Percentiles rank a stretch among this genome's conserved stretches.
Evolutionary conservation across 2,888 invertebrate species (phyloP).

Genomic region (Drosophila tanythrix): DNA sequence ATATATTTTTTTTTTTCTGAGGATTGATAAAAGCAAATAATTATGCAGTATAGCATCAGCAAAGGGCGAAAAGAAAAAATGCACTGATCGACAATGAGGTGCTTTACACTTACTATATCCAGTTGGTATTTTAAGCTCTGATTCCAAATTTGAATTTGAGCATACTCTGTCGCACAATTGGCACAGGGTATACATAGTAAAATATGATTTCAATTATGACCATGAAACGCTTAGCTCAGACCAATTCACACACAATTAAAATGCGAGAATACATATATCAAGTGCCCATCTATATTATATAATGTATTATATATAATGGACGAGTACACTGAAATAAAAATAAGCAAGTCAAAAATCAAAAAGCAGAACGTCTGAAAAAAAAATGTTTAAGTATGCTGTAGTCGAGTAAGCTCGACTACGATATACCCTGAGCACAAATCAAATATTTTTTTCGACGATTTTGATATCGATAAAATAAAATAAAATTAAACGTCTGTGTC

Average conservation of each 20-base stretch:
- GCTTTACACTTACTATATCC: background rate
- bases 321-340: background rate
- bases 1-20: conserved; percentile 17
- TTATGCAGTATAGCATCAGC: background rate
- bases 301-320: background rate
- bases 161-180: background rate
- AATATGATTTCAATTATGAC: conserved; percentile 26
- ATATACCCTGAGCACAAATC: background rate
- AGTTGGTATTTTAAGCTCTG: background rate
- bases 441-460: background rate
- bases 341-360: background rate
- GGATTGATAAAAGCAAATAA: conserved; percentile 28
- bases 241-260: conserved; percentile 46
- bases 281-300: conserved; percentile 9
- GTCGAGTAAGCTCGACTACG: background rate
- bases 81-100: background rate
- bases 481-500: no score
- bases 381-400: background rate
- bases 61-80: background rate
- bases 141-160: background rate
- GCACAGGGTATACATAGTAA: conserved; percentile 9
- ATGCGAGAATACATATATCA: conserved; percentile 26
- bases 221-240: conserved; percentile 36
- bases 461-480: background rate
- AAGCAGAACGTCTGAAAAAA: background rate